Percentiles rank a stretch among this genome's conserved stretches.
Evolutionary conservation across 2,888 invertebrate species (phyloP).

Genomic region (Unio delphinus): DNA sequence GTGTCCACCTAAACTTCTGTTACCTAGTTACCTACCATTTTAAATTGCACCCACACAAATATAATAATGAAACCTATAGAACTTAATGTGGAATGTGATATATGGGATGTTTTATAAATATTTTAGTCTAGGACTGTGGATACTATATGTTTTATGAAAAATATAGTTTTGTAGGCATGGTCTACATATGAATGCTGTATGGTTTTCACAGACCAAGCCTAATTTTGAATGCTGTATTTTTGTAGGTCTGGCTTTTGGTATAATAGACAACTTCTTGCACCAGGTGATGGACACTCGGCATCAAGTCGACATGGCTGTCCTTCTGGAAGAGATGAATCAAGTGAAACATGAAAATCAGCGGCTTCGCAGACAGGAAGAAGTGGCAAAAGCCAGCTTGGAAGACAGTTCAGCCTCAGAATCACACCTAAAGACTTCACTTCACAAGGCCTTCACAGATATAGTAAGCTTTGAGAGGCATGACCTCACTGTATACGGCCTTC

Average conservation of each 20-base stretch:
- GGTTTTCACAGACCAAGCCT: too few species aligned
- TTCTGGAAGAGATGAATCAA: slow-evolving; percentile 45
- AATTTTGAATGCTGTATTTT: background rate
- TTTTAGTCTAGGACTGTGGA: too few species aligned
- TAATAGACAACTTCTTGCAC: slow-evolving; percentile 38
- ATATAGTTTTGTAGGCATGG: too few species aligned
- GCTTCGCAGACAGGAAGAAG: slow-evolving; percentile 40
- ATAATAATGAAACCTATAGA: too few species aligned
- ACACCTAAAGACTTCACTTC: slow-evolving; percentile 53
- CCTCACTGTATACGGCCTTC: slow-evolving; percentile 52
- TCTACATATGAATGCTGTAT: too few species aligned
- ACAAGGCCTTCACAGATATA: slow-evolving; percentile 57
- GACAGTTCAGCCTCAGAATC: slow-evolving; percentile 49
- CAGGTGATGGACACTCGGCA: slow-evolving; percentile 22
- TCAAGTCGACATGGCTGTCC: slow-evolving; percentile 27
- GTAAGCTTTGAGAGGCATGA: slow-evolving; percentile 39
- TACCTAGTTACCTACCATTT: too few species aligned
- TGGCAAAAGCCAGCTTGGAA: slow-evolving; percentile 33
- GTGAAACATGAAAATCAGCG: slow-evolving; percentile 53
- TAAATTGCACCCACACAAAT: too few species aligned
- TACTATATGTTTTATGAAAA: too few species aligned
- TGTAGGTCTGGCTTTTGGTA: slow-evolving; percentile 43
- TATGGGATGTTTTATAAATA: too few species aligned
- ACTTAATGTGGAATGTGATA: too few species aligned
- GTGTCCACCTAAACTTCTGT: too few species aligned